These are phyloP conservation scores for Drosophila lacteicornis DNA, from an alignment of 1,140 invertebrate genomes.

Conservation along the genomic window DNA sequence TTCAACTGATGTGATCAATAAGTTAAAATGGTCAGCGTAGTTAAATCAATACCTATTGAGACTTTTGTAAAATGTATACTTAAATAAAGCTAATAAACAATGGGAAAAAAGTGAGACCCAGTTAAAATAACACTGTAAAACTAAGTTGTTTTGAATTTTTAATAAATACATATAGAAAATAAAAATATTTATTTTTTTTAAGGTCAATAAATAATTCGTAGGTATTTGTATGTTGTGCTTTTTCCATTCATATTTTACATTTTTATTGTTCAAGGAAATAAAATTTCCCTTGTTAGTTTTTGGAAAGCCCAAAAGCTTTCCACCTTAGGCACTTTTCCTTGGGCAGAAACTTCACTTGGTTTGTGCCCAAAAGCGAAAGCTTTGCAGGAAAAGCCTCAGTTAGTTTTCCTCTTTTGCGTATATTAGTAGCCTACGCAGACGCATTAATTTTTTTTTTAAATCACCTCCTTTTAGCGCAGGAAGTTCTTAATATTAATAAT, in stretches of 20 bases:
- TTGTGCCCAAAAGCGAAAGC: not conserved
- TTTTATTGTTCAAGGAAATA: not conserved
- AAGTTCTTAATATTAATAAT: not conserved
- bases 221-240: not conserved
- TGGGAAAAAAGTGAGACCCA: constrained; percentile 8
- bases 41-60: constrained; percentile 60
- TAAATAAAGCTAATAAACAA: constrained; percentile 44
- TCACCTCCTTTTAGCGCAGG: not conserved
- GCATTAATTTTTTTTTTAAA: not conserved
- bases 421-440: not conserved
- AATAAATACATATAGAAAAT: no score
- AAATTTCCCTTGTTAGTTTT: not conserved
- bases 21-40: constrained; percentile 51
- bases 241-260: not conserved
- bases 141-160: not conserved
- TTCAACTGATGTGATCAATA: constrained; percentile 70
- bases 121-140: constrained; percentile 11
- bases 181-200: no score
- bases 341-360: not conserved
- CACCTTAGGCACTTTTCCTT: not conserved
- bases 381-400: not conserved
- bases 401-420: not conserved
- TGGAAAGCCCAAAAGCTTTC: not conserved
- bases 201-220: no score
- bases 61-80: constrained; percentile 67